Percentiles rank a stretch among this genome's conserved stretches.
phyloP scores from a whole-genome alignment of 2,113 vertebrate genomes.

The Morphnarchus princeps region DNA sequence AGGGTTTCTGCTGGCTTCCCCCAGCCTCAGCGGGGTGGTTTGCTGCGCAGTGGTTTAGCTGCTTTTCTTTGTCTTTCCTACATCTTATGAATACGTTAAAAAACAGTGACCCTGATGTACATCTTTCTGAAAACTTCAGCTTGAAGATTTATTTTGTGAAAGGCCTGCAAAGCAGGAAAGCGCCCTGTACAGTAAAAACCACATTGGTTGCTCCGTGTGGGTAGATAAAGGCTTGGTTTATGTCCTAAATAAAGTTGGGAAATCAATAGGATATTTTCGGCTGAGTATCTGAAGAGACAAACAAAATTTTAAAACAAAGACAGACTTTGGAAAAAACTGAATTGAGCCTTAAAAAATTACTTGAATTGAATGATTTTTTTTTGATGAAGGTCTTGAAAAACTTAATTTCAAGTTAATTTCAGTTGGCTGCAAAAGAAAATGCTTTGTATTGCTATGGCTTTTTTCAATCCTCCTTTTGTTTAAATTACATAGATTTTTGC shows the following conservation, averaged over 20 bases:
- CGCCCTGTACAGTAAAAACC: background rate
- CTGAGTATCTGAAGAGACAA: background rate
- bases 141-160: background rate
- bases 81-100: rapidly evolving
- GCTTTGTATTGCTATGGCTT: background rate
- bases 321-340: background rate
- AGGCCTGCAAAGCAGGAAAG: background rate
- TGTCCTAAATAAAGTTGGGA: background rate
- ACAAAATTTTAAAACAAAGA: background rate
- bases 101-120: rapidly evolving
- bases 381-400: background rate
- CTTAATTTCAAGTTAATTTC: background rate
- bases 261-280: background rate
- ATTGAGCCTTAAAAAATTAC: background rate
- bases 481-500: background rate
- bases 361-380: background rate
- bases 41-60: rapidly evolving
- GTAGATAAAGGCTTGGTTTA: background rate
- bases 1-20: background rate
- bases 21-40: background rate
- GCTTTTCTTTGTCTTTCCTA: background rate
- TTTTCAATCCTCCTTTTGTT: background rate
- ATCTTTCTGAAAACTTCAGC: background rate
- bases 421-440: background rate
- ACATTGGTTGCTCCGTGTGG: background rate